Conservation (phyloP, 2,888 invertebrate genomes). For the Chrysodeixis includens region DNA sequence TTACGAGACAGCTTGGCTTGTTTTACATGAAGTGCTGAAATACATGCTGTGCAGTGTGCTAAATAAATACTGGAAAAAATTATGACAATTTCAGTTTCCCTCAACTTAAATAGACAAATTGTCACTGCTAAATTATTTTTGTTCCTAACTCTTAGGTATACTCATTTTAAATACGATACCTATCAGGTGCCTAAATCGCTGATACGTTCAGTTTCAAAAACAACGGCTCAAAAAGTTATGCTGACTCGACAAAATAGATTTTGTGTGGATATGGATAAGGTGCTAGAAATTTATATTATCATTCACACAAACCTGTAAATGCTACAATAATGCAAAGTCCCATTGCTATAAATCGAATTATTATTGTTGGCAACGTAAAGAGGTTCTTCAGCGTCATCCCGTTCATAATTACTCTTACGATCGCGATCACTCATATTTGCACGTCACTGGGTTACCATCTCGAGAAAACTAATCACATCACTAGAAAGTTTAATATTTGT, state of each 20-base stretch:
- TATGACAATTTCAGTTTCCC: too few species aligned
- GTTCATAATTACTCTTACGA: constrained; percentile 76
- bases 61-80: too few species aligned
- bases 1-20: constrained; percentile 26
- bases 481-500: constrained; percentile 43
- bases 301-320: constrained; percentile 81
- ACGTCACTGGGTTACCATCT: constrained; percentile 58
- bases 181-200: too few species aligned
- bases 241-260: too few species aligned
- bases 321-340: constrained; percentile 89
- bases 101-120: too few species aligned
- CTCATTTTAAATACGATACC: too few species aligned
- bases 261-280: too few species aligned
- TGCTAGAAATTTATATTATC: not conserved
- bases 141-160: too few species aligned
- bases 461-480: constrained; percentile 56
- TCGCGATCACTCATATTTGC: constrained; percentile 82
- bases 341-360: constrained; percentile 88
- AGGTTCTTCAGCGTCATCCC: constrained; percentile 76
- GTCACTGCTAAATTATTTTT: too few species aligned
- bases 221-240: too few species aligned
- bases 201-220: too few species aligned
- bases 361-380: constrained; percentile 82
- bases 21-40: constrained; percentile 3
- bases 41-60: not conserved